These are phyloP conservation scores for Lasioglossum marginatum DNA, from an alignment of 2,888 invertebrate genomes.

Conservation along the genomic window DNA sequence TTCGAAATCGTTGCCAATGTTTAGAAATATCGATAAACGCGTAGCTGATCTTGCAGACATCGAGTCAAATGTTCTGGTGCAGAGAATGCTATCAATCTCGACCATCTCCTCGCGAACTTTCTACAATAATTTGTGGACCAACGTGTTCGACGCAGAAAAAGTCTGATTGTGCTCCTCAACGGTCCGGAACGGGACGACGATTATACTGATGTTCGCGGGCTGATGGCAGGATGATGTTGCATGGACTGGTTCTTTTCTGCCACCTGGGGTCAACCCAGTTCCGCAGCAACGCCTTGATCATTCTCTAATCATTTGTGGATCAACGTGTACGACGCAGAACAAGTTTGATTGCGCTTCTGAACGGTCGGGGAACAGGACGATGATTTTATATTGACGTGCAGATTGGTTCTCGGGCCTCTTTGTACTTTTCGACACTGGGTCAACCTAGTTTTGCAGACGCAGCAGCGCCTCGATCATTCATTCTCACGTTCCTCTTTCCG, in stretches of 20 bases:
- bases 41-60: too few species aligned
- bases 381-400: neutral
- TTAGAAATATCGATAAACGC: neutral
- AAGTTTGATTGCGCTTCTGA: neutral
- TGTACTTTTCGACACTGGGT: conserved; percentile 32
- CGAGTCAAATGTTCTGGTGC: neutral
- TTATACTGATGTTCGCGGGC: conserved; percentile 7
- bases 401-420: conserved; percentile 25
- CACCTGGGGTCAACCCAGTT: conserved; percentile 37
- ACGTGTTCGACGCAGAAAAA: neutral
- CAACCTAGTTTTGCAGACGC: conserved; percentile 30
- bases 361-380: conserved; percentile 5
- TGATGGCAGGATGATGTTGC: conserved; percentile 46
- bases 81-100: neutral
- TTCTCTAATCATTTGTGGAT: conserved; percentile 1
- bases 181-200: conserved; percentile 17
- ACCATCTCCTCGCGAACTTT: neutral
- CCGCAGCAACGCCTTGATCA: neutral
- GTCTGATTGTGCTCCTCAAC: neutral
- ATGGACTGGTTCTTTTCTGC: conserved; percentile 41
- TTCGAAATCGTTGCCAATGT: neutral
- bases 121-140: neutral
- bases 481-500: conserved; percentile 64
- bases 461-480: conserved; percentile 18
- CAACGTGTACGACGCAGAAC: neutral